Base-by-base conservation (phyloP, 2,113 vertebrate species). In the Anhinga rufa region DNA sequence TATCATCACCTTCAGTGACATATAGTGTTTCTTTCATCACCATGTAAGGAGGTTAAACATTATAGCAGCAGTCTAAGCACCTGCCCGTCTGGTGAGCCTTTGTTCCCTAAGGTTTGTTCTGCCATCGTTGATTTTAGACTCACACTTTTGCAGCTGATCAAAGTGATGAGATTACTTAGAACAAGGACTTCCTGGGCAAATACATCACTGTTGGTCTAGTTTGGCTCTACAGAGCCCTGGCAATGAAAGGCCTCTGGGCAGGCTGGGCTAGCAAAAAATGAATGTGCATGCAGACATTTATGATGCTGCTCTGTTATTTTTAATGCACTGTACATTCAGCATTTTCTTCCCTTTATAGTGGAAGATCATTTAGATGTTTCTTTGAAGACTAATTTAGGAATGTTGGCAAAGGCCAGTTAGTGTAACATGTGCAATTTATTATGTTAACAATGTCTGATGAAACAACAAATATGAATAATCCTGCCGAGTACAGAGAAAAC, bases 381-480 rank as follows among this genome's bases (percentile, higher is more conserved):
- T 97, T 97, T 96, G 95, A 97, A 97, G 87, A 68, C 71, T 92
- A 90, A 96, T 92, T 90, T 92, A 93, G 48, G 84, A 97, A 96
- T 90, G 75, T 66, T 95, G 92, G 91, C 91, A 93, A 95, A 81
- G 46, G 48, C 65, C 40, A 85, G 52, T 83, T 88, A 48, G 40
- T 70, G 42, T 86, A 91, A 93, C 95, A 95, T 92, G 57, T 95
- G 95, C 78, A 80, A 93, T 97, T 95, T 96, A 92, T 97, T 96
- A 95, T 82, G 68, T 91, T 97, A 95, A 95, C 83, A 95, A 90
- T 88, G 86, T 87, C 94, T 92, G 91, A 95, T 95, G 86, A 92
- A 97, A 93, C 78, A 93, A 92, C 86, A 93, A 97, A 97, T 96
- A 90, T 91, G 94, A 95, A 77, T 95, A 96, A 97, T 95, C 83